A percentile compares a stretch with the other conserved stretches of the same genome.
These are phyloP conservation scores for Agrochola litura DNA, from an alignment of 2,888 invertebrate species.

Conservation along the genomic window DNA sequence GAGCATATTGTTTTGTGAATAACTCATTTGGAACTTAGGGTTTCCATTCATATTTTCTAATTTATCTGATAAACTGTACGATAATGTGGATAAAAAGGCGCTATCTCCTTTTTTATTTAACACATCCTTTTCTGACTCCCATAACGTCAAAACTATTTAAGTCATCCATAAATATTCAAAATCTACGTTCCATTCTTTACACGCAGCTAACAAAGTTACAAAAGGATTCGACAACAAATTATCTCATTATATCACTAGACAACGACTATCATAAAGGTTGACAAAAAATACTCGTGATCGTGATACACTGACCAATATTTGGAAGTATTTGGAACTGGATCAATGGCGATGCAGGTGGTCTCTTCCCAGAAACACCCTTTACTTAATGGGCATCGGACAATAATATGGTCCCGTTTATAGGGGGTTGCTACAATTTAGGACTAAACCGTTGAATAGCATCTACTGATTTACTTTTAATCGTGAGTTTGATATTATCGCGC, in stretches of 20 bases:
- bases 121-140: conserved; percentile 23
- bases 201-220: conserved; percentile 66
- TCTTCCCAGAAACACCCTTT: conserved; percentile 85
- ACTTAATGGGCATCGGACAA: conserved; percentile 76
- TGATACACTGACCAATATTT: conserved; percentile 78
- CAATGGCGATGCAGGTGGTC: conserved; percentile 87
- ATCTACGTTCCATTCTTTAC: conserved; percentile 58
- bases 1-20: conserved; percentile 5
- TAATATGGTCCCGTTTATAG: conserved; percentile 76
- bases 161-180: conserved; percentile 56
- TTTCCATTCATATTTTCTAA: conserved; percentile 5
- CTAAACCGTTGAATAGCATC: conserved; percentile 79
- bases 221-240: conserved; percentile 82
- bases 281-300: conserved; percentile 70
- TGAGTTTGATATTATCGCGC: conserved; percentile 85
- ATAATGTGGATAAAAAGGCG: conserved; percentile 43
- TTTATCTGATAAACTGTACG: conserved; percentile 7
- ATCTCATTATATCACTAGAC: conserved; percentile 79
- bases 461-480: conserved; percentile 88
- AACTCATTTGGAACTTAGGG: conserved; percentile 9
- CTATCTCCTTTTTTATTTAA: conserved; percentile 43
- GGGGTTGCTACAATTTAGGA: conserved; percentile 82
- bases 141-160: conserved; percentile 31
- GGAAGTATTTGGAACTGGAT: conserved; percentile 79
- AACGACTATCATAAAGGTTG: conserved; percentile 71